These are phyloP conservation scores for Pseudomyrmex dendroicus DNA, from an alignment of 1,140 invertebrate species.

Conservation along the genomic window DNA sequence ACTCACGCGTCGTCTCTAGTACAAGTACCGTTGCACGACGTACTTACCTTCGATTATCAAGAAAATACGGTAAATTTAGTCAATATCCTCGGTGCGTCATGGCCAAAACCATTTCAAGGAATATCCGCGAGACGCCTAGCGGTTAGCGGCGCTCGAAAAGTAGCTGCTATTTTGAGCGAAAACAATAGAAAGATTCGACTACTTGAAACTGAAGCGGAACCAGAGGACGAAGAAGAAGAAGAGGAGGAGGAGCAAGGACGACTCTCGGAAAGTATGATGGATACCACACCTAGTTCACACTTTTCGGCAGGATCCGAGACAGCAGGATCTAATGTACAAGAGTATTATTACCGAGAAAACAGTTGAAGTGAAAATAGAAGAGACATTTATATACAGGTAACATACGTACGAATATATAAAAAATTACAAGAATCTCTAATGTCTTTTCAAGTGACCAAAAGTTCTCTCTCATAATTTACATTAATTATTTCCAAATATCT, in stretches of 20 bases:
- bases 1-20: constrained; percentile 87
- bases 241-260: constrained; percentile 84
- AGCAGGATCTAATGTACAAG: neutral
- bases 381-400: constrained; percentile 12
- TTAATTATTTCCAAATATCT: neutral
- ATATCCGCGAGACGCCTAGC: constrained; percentile 90
- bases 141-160: constrained; percentile 94
- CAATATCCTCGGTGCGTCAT: constrained; percentile 85
- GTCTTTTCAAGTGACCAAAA: neutral
- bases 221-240: constrained; percentile 94
- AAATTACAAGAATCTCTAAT: neutral
- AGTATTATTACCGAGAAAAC: constrained; percentile 24
- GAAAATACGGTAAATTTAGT: constrained; percentile 82
- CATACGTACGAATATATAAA: neutral
- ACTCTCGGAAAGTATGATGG: constrained; percentile 82
- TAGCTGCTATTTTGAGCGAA: constrained; percentile 93
- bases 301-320: constrained; percentile 13
- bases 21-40: constrained; percentile 87
- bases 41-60: constrained; percentile 77
- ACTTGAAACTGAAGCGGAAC: constrained; percentile 96
- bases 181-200: constrained; percentile 92
- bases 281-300: constrained; percentile 71
- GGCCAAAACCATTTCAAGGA: constrained; percentile 89
- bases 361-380: neutral
- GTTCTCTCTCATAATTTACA: neutral